A percentile compares a stretch with the other conserved stretches of the same genome.
Evolutionary conservation across 2,888 invertebrate genomes (phyloP).

Genomic region (Mythimna ferrago): DNA sequence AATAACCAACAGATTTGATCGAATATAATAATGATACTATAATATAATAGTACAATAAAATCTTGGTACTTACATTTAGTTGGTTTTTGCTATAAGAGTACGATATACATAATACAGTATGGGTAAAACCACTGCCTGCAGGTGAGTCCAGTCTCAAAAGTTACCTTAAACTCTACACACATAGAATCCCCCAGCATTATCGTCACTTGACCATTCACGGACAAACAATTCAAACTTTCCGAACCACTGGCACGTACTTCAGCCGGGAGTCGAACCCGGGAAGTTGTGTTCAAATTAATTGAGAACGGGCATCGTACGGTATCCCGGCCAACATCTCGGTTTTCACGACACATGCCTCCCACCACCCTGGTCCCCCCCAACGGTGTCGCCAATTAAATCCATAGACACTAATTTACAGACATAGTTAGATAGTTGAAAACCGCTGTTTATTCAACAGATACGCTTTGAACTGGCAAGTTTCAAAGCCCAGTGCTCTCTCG

Average conservation of each 20-base stretch:
- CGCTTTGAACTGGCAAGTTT: constrained; percentile 48
- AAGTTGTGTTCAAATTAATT: constrained; percentile 68
- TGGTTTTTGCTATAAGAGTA: too few species aligned
- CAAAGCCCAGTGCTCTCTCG: constrained; percentile 23
- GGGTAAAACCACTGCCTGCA: neutral
- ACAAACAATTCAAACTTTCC: constrained; percentile 58
- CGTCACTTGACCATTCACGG: constrained; percentile 16
- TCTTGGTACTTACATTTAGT: too few species aligned
- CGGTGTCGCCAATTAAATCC: constrained; percentile 59
- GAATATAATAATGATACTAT: too few species aligned
- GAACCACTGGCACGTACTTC: constrained; percentile 47
- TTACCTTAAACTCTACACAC: neutral
- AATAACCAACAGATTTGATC: too few species aligned
- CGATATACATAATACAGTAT: neutral
- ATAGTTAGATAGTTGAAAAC: constrained; percentile 63
- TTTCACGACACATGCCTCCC: constrained; percentile 42
- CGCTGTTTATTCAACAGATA: constrained; percentile 59
- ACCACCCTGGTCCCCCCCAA: neutral
- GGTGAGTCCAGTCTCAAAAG: neutral
- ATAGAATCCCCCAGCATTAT: constrained; percentile 6
- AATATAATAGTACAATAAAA: too few species aligned
- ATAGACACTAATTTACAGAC: constrained; percentile 63
- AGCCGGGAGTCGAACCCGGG: constrained; percentile 55
- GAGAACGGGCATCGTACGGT: constrained; percentile 56
- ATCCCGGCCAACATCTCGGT: constrained; percentile 44